Evolutionary conservation across 2,888 invertebrate genomes (phyloP), one percentile per base, ranked within the genome.

Genomic region (Scaptomyza flava): DNA sequence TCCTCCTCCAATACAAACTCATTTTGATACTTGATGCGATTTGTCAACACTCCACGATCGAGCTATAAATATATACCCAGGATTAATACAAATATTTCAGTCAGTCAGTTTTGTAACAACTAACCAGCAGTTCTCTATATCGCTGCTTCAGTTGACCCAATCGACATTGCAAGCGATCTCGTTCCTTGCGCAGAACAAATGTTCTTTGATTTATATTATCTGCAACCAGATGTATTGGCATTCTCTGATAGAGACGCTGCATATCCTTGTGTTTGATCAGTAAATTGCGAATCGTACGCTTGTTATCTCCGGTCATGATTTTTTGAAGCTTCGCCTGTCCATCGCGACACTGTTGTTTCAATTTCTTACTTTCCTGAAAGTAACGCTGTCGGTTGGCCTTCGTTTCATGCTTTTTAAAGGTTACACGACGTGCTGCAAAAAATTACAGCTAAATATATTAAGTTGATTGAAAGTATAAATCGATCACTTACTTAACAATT

Each of bases 191-290:
- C 79, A 90, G 69, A 1, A 87, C 80, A 85, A 92, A 92, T 6
- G 91, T 91, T 3, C 90, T 85, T 58, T 92, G 91, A 76, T 91
- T 90, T 2, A 92, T 90, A 30, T 91, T 91, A 9, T 92, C 91
- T 11, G 81, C 78, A 12, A 92, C 89, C 59, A 86, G 34, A 41
- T 90, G 73, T 6, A 90, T 80, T 23, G 91, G 91, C 91, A 92
- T 91, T 27, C 80, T 81, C 53, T 90, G 85, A 54, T 91, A 92
- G 1, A 92, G 64, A 2, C 91, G 80, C 63, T 91, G 90, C 87
- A 91, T 87, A 23, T 89, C 91, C 66, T 83, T 89, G 69, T 90
- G 89, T 47, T 90, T 86, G 23, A 89, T 87, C 6, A 92, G 68
- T 33, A 81, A 77, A 63, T 91, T 92, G 17, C 90, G 85, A 43